Evolutionary conservation across 2,888 invertebrate species (phyloP).

Genomic region (Machimus rusticus): DNA sequence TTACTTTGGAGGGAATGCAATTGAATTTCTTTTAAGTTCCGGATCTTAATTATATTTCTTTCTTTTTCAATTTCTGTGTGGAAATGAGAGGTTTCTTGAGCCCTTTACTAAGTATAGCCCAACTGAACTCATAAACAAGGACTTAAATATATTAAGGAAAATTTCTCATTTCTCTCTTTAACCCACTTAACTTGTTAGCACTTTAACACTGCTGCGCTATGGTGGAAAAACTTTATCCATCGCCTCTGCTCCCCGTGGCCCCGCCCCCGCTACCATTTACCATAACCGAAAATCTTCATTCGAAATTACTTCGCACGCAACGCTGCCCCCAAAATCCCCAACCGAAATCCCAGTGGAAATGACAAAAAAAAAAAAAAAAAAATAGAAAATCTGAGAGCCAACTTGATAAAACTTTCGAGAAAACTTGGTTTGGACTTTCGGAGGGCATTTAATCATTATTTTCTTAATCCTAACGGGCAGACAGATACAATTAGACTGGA

Average conservation of each 20-base stretch:
- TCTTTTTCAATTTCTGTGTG: neutral
- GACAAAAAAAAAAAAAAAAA: neutral
- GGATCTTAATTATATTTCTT: neutral
- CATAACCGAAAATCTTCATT: neutral
- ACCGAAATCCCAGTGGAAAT: neutral
- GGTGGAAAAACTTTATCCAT: neutral
- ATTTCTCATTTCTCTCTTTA: neutral
- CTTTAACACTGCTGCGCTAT: neutral
- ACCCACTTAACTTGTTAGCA: neutral
- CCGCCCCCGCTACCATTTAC: neutral
- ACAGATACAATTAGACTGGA: constrained; percentile 1
- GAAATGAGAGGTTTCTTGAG: neutral
- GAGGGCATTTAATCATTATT: neutral
- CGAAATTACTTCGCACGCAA: neutral
- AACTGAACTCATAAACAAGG: neutral
- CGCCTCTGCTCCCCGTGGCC: neutral
- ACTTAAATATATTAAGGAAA: neutral
- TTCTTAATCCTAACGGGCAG: constrained; percentile 1
- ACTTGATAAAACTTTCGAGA: neutral
- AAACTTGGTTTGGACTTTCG: neutral
- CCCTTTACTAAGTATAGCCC: neutral
- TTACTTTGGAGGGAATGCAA: neutral
- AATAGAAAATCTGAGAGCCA: neutral
- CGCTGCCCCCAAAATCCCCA: neutral
- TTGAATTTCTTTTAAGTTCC: neutral